phyloP scores from a whole-genome alignment of 2,113 vertebrate genomes.

The Python bivittatus region DNA sequence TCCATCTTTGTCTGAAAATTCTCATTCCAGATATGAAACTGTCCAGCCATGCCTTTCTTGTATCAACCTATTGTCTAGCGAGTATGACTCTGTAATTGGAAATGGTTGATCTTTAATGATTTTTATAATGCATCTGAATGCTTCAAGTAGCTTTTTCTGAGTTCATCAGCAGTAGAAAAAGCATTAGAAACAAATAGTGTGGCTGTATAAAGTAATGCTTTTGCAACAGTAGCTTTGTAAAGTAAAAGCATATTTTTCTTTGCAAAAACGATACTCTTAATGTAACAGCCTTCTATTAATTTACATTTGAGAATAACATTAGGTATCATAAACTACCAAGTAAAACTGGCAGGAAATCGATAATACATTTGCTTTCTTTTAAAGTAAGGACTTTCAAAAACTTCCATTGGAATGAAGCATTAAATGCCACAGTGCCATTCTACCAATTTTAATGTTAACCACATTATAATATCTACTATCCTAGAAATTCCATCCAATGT shows the following conservation, averaged over 20 bases:
- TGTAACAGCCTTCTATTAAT: constrained; percentile 31
- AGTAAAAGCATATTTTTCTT: constrained; percentile 58
- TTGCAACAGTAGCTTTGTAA: constrained; percentile 54
- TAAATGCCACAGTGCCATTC: neutral
- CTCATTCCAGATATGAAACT: constrained; percentile 47
- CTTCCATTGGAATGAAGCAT: neutral
- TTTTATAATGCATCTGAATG: constrained; percentile 51
- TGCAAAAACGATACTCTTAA: constrained; percentile 53
- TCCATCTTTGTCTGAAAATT: constrained; percentile 44
- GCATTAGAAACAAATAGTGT: constrained; percentile 54
- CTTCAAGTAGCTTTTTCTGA: constrained; percentile 47
- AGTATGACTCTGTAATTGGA: constrained; percentile 63
- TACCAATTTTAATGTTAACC: neutral
- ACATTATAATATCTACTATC: neutral
- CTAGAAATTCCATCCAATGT: neutral
- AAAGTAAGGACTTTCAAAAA: constrained; percentile 22
- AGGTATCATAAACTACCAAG: neutral
- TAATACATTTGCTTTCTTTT: constrained; percentile 2
- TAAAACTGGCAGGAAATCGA: constrained; percentile 20
- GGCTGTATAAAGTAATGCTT: constrained; percentile 57
- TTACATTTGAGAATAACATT: constrained; percentile 26
- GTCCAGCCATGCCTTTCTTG: constrained; percentile 49
- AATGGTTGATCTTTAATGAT: constrained; percentile 62
- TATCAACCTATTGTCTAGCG: constrained; percentile 53
- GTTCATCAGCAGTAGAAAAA: constrained; percentile 40